These are phyloP conservation scores for Callithrix jacchus DNA, from an alignment of 2,113 vertebrate species.

Conservation along the genomic window DNA sequence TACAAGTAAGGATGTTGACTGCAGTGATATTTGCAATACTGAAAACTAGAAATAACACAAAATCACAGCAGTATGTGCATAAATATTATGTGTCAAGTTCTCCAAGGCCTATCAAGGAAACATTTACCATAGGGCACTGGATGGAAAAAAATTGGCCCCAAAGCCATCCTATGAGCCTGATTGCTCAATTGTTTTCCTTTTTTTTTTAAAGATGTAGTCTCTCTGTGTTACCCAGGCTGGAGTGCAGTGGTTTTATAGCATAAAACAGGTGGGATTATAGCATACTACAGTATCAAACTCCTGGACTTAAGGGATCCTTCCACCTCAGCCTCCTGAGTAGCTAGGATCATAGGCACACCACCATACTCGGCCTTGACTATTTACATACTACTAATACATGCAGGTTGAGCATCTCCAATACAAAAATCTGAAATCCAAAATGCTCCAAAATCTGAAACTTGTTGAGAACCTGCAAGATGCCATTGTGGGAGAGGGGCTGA, in stretches of 20 bases:
- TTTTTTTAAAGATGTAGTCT: background rate
- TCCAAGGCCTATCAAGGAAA: background rate
- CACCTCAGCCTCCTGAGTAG: background rate
- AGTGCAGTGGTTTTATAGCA: background rate
- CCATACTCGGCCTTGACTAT: background rate
- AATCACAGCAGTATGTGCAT: background rate
- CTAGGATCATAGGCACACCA: background rate
- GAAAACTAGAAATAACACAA: background rate
- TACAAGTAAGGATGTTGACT: constrained; percentile 1
- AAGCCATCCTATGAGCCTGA: background rate
- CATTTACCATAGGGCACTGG: background rate
- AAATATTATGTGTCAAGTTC: background rate
- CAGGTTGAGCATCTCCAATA: background rate
- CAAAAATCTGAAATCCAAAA: background rate
- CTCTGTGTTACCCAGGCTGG: background rate
- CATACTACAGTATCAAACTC: background rate
- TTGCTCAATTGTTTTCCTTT: background rate
- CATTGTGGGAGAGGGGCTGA: background rate
- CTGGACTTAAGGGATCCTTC: background rate
- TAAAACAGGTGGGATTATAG: background rate
- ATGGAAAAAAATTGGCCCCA: background rate
- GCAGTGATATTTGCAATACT: background rate
- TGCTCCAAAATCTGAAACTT: background rate
- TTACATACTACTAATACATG: background rate
- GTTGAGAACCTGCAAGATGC: background rate